Evolutionary conservation across 2,797 vertebrate genomes (phyloP).

Genomic region (Liasis olivaceus): DNA sequence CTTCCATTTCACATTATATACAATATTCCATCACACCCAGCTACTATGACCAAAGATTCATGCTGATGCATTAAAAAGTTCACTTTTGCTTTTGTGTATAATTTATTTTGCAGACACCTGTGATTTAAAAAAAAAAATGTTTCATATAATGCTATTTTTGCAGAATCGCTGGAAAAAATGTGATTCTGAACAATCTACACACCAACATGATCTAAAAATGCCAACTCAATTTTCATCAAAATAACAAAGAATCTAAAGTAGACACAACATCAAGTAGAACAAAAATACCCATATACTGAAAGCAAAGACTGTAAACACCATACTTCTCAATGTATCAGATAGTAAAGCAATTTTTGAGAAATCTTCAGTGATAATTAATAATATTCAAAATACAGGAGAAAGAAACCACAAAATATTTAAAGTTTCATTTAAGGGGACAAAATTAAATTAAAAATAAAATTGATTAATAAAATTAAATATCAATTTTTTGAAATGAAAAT

Average conservation of each 20-base stretch:
- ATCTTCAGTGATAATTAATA: neutral
- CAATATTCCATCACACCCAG: neutral
- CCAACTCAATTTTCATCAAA: conserved; percentile 54
- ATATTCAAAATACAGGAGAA: neutral
- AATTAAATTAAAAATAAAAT: neutral
- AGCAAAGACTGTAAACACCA: neutral
- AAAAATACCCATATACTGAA: neutral
- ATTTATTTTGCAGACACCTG: neutral
- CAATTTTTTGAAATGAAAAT: neutral
- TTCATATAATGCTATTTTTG: neutral
- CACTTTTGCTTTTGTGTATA: neutral
- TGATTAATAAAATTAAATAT: neutral
- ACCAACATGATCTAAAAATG: conserved; percentile 56
- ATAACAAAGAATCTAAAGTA: conserved; percentile 28
- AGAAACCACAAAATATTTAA: neutral
- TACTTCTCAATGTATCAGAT: neutral
- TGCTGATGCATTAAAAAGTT: neutral
- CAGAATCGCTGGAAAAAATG: neutral
- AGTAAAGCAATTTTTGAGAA: neutral
- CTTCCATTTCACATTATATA: neutral
- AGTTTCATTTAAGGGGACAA: neutral
- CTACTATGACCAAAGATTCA: neutral
- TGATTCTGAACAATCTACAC: conserved; percentile 2
- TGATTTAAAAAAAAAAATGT: neutral
- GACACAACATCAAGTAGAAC: neutral